Base-by-base conservation (phyloP, 2,888 invertebrate genomes). In the Lepidocyrtoides sp. region DNA sequence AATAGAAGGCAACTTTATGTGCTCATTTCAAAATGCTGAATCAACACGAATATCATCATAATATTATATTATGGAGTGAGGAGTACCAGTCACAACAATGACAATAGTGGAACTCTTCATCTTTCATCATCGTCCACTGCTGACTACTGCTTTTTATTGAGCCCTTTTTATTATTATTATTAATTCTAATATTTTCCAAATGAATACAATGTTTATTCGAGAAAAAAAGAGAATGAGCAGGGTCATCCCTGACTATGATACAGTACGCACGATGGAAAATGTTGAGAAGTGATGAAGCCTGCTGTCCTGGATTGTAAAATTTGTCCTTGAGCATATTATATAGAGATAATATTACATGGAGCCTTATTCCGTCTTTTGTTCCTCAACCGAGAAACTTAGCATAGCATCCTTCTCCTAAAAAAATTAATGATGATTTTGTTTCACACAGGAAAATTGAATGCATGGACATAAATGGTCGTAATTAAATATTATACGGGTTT, bases 21-120 rank as follows among this genome's bases (percentile, higher is more conserved):
- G 32, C 32, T 79, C 79, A 54, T 32, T 79, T 77, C 1, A 66
- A 69, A 66, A 48, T 66, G 83, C 83, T 83, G 83, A 83, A 83
- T 83, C 69, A 66, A 83, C 66, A 36, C 14, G 54, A 63, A 8
- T 82, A 75, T 75, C 36, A 14, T 10, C 10, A 48, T 57, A 20
- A 20, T n/a, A n/a, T n/a, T n/a, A n/a, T n/a, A n/a, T n/a, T n/a
- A n/a, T n/a, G n/a, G 14, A 10, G 14, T 51, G 23, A 60, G 60
- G 41, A 41, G 69, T 41, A 32, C 36, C 1, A 36, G 17, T 69
- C 69, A 41, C 41, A 69, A 41, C 8, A 26, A 26, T 20, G 72
- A 44, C 44, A 75, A 75, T 26, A 48, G 12, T 14, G 44, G 23
- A 75, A 75, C 72, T 48, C 72, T 75, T 69, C 36, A 69, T 69